phyloP scores from a whole-genome alignment of 2,113 vertebrate genomes.

The Caranx ignobilis region DNA sequence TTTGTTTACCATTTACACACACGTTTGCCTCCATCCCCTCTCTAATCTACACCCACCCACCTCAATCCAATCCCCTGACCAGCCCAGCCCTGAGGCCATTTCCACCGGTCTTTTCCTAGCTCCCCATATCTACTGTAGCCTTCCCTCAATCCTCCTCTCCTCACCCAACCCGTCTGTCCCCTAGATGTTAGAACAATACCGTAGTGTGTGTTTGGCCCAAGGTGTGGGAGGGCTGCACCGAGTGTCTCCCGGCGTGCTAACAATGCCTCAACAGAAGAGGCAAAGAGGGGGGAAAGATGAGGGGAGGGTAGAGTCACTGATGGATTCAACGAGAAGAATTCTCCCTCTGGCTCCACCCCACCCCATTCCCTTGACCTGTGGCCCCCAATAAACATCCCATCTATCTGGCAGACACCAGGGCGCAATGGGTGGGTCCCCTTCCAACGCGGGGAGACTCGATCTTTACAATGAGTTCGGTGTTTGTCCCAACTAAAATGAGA shows the following conservation, averaged over 20 bases:
- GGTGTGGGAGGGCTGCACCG: slow-evolving; percentile 85
- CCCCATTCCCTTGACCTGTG: slow-evolving; percentile 69
- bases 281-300: slow-evolving; percentile 28
- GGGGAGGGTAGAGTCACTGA: slow-evolving; percentile 46
- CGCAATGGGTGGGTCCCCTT: slow-evolving; percentile 63
- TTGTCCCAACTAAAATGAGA: slow-evolving; percentile 51
- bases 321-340: slow-evolving; percentile 74
- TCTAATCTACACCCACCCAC: slow-evolving; percentile 45
- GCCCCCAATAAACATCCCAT: slow-evolving; percentile 80
- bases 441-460: slow-evolving; percentile 42
- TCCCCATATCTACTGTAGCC: slow-evolving; percentile 59
- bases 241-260: slow-evolving; percentile 80
- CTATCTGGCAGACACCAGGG: slow-evolving; percentile 72
- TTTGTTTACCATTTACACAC: slow-evolving; percentile 76
- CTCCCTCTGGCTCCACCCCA: slow-evolving; percentile 72
- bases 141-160: slow-evolving; percentile 59
- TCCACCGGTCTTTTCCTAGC: slow-evolving; percentile 24
- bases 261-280: slow-evolving; percentile 78
- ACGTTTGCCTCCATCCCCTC: slow-evolving; percentile 25
- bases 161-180: slow-evolving; percentile 73
- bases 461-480: slow-evolving; percentile 40
- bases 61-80: slow-evolving; percentile 70
- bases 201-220: slow-evolving; percentile 85
- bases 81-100: slow-evolving; percentile 77
- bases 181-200: slow-evolving; percentile 84